These are phyloP conservation scores for Psammodynastes pulverulentus DNA, from an alignment of 2,113 vertebrate species.

Conservation along the genomic window DNA sequence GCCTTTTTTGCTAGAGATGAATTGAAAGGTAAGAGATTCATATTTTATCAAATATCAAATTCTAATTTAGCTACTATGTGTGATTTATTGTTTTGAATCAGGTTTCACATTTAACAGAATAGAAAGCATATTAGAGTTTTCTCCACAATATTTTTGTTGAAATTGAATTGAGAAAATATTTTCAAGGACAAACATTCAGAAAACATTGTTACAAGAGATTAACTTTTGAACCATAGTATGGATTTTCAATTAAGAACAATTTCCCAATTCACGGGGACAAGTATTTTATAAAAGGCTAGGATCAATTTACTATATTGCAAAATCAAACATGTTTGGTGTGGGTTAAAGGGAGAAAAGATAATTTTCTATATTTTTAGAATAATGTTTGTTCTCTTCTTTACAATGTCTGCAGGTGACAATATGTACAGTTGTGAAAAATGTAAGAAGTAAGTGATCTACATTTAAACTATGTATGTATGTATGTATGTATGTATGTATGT, in stretches of 20 bases:
- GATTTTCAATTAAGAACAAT: not conserved
- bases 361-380: constrained; percentile 16
- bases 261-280: not conserved
- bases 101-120: not conserved
- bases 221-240: not conserved
- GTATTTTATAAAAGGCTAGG: not conserved
- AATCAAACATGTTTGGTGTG: not conserved
- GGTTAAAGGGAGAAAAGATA: not conserved
- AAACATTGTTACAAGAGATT: not conserved
- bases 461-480: not conserved
- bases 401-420: constrained; percentile 85
- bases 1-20: constrained; percentile 98
- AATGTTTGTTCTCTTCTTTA: constrained; percentile 32
- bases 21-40: constrained; percentile 85
- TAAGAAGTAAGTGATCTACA: constrained; percentile 89
- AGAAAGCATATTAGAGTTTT: not conserved
- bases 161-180: not conserved
- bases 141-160: not conserved
- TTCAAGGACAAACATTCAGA: not conserved
- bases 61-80: not conserved
- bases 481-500: not conserved
- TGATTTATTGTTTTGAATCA: not conserved
- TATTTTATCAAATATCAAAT: constrained; percentile 20
- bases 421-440: constrained; percentile 99
- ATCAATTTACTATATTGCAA: not conserved